phyloP scores from a whole-genome alignment of 2,888 invertebrate genomes.

The Drosophila picticornis region DNA sequence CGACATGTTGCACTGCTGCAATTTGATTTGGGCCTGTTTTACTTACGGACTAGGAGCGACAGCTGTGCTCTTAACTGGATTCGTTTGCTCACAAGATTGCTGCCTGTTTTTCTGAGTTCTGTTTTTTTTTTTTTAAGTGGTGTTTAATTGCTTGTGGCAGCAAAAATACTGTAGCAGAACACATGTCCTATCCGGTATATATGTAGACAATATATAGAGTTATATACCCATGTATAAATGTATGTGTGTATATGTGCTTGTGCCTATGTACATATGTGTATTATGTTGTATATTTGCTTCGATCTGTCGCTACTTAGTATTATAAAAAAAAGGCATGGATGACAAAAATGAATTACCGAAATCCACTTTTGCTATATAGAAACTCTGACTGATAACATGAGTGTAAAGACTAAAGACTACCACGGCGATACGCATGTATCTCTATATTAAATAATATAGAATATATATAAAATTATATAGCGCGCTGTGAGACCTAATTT shows the following conservation, averaged over 20 bases:
- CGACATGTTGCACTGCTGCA: conserved; percentile 15
- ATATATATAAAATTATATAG: conserved; percentile 49
- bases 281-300: conserved; percentile 16
- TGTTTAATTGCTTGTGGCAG: background rate
- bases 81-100: conserved; percentile 38
- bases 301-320: conserved; percentile 27
- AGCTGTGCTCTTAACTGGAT: conserved; percentile 47
- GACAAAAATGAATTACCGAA: conserved; percentile 42
- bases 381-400: conserved; percentile 76
- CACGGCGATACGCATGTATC: conserved; percentile 39
- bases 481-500: conserved; percentile 74
- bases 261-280: conserved; percentile 24
- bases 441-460: conserved; percentile 17
- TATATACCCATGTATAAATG: conserved; percentile 10
- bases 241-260: background rate
- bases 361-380: conserved; percentile 58
- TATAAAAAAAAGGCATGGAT: conserved; percentile 59
- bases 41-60: conserved; percentile 57
- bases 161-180: conserved; percentile 20
- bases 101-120: conserved; percentile 33
- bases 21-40: conserved; percentile 22
- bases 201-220: conserved; percentile 16
- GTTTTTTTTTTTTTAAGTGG: background rate
- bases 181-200: conserved; percentile 29
- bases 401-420: conserved; percentile 50